Conservation (phyloP, 2,113 vertebrate species). For the Proterorhinus semilunaris region DNA sequence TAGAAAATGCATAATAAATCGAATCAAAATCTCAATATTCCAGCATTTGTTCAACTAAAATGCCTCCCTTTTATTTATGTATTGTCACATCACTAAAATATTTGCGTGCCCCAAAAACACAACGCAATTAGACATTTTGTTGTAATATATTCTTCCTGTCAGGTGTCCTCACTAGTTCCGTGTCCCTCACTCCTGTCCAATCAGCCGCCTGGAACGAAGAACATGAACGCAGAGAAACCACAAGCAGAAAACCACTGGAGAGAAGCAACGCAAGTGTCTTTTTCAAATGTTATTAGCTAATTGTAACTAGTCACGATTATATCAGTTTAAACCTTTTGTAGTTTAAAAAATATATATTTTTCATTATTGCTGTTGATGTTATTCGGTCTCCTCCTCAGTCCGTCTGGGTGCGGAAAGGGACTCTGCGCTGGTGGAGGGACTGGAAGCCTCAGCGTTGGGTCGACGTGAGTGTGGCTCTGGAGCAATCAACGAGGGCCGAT, state of each 20-base stretch:
- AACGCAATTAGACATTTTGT: not conserved
- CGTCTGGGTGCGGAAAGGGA: conserved; percentile 89
- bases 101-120: too few species aligned
- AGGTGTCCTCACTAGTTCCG: conserved; percentile 83
- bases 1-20: too few species aligned
- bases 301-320: too few species aligned
- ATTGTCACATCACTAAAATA: too few species aligned
- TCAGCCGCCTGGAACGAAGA: conserved; percentile 85
- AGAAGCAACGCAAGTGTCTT: conserved; percentile 73
- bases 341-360: not conserved
- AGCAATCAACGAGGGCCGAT: conserved; percentile 85
- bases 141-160: conserved; percentile 17
- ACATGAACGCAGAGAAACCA: conserved; percentile 82
- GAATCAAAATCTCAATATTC: too few species aligned
- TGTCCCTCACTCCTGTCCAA: conserved; percentile 88
- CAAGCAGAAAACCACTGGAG: conserved; percentile 83
- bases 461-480: conserved; percentile 87
- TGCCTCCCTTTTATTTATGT: too few species aligned
- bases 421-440: conserved; percentile 93
- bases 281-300: not conserved
- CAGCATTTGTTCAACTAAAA: too few species aligned
- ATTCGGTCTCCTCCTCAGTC: conserved; percentile 70
- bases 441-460: conserved; percentile 93
- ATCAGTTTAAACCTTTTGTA: too few species aligned
- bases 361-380: not conserved